Conservation (phyloP, 2,888 invertebrate genomes). For the Parelbella ahira region DNA sequence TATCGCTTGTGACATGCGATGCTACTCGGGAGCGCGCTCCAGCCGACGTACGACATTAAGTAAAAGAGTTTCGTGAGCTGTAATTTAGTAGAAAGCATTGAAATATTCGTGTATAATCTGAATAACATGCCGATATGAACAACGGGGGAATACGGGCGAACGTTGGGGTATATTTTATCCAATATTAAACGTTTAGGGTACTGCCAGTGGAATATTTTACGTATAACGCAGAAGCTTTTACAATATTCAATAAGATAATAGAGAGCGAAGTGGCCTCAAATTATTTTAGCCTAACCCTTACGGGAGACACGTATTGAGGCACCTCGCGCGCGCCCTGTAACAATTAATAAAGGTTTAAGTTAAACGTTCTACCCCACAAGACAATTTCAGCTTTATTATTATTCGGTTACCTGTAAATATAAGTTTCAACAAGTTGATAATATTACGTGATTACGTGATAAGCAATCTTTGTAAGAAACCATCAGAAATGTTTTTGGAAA, state of each 20-base stretch:
- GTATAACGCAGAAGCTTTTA: slow-evolving; percentile 67
- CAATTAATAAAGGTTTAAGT: slow-evolving; percentile 8
- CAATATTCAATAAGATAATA: slow-evolving; percentile 70
- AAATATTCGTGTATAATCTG: slow-evolving; percentile 81
- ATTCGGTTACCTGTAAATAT: too few species aligned
- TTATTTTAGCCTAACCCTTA: slow-evolving; percentile 10
- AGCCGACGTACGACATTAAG: slow-evolving; percentile 59
- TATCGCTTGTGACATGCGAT: slow-evolving; percentile 41
- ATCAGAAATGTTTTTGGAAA: too few species aligned
- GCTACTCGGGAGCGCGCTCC: slow-evolving; percentile 40
- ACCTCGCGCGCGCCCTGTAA: slow-evolving; percentile 2
- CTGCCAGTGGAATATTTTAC: slow-evolving; percentile 70
- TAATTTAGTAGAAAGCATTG: slow-evolving; percentile 81
- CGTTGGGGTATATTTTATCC: slow-evolving; percentile 76
- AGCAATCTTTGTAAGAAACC: too few species aligned
- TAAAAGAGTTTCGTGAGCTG: slow-evolving; percentile 75
- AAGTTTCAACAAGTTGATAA: too few species aligned
- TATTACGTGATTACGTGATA: too few species aligned
- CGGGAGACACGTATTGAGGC: slow-evolving; percentile 1
- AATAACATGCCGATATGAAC: slow-evolving; percentile 81
- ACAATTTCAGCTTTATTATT: background rate
- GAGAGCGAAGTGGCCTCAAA: slow-evolving; percentile 35
- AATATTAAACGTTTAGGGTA: slow-evolving; percentile 77
- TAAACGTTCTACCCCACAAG: background rate
- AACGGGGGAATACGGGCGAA: slow-evolving; percentile 72